phyloP scores from a whole-genome alignment of 2,113 vertebrate genomes.

The Poeciliopsis prolifica region DNA sequence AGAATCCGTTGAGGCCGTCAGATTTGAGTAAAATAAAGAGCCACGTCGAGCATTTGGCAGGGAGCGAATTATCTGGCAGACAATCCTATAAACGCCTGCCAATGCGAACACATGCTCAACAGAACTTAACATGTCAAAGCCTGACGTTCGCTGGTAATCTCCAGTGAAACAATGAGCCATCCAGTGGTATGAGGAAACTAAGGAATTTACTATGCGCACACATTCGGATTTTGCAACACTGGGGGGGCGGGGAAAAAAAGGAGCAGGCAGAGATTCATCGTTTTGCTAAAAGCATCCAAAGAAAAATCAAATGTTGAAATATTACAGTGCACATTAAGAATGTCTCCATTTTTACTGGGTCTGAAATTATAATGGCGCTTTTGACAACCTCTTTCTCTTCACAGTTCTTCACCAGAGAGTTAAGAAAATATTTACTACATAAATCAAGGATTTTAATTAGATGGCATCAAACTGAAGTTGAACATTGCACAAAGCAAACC shows the following conservation, averaged over 20 bases:
- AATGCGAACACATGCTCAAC: slow-evolving; percentile 47
- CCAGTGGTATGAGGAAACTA: neutral
- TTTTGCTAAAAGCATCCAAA: neutral
- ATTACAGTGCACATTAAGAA: neutral
- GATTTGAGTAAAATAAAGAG: slow-evolving; percentile 43
- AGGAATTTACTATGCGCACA: slow-evolving; percentile 1
- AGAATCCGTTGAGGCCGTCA: slow-evolving; percentile 25
- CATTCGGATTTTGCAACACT: neutral
- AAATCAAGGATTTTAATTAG: neutral
- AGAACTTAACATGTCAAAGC: slow-evolving; percentile 60
- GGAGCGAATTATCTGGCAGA: slow-evolving; percentile 45
- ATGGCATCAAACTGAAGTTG: neutral
- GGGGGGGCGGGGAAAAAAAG: neutral
- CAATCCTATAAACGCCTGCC: slow-evolving; percentile 38
- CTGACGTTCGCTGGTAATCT: slow-evolving; percentile 47
- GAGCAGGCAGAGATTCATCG: neutral
- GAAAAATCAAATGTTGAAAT: neutral
- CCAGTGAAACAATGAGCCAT: slow-evolving; percentile 10
- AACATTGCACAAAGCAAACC: neutral
- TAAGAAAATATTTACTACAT: no score
- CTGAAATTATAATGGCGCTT: neutral
- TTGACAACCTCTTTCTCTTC: neutral
- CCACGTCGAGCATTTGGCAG: slow-evolving; percentile 57
- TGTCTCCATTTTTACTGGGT: neutral
- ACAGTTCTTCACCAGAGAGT: neutral